Evolutionary conservation across 1,140 invertebrate genomes (phyloP).

Genomic region (Drusus annulatus): DNA sequence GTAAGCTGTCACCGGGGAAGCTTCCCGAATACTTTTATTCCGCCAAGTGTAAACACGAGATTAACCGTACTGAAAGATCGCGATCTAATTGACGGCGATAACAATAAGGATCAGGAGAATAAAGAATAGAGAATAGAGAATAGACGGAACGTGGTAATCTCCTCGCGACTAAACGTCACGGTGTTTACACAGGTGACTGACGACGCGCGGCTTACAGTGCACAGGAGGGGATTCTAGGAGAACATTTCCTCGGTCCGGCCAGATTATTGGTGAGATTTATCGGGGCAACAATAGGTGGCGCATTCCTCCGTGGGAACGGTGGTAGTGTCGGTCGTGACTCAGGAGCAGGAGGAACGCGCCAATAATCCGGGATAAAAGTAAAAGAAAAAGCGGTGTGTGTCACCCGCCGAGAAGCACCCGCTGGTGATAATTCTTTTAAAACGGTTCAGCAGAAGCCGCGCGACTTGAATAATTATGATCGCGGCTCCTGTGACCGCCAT

Average conservation of each 20-base stretch:
- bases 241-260: slow-evolving; percentile 6
- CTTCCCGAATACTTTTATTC: slow-evolving; percentile 1
- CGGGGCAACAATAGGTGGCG: slow-evolving; percentile 42
- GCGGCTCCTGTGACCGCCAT: slow-evolving; percentile 12
- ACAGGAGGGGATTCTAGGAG: slow-evolving; percentile 1
- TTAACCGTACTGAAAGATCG: neutral
- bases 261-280: slow-evolving; percentile 30
- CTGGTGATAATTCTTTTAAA: slow-evolving; percentile 52
- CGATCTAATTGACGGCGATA: neutral
- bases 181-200: slow-evolving; percentile 40
- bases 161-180: neutral
- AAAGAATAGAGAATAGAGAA: neutral
- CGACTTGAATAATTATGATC: slow-evolving; percentile 37
- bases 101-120: slow-evolving; percentile 1
- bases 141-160: slow-evolving; percentile 1
- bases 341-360: slow-evolving; percentile 36
- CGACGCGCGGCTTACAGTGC: slow-evolving; percentile 2
- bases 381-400: slow-evolving; percentile 43
- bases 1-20: neutral
- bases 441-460: slow-evolving; percentile 32
- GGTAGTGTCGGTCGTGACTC: neutral
- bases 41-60: slow-evolving; percentile 1
- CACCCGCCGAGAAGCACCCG: slow-evolving; percentile 45
- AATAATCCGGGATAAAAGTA: slow-evolving; percentile 38
- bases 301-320: slow-evolving; percentile 17